phyloP scores from a whole-genome alignment of 2,113 vertebrate genomes.

The Noctilio leporinus region DNA sequence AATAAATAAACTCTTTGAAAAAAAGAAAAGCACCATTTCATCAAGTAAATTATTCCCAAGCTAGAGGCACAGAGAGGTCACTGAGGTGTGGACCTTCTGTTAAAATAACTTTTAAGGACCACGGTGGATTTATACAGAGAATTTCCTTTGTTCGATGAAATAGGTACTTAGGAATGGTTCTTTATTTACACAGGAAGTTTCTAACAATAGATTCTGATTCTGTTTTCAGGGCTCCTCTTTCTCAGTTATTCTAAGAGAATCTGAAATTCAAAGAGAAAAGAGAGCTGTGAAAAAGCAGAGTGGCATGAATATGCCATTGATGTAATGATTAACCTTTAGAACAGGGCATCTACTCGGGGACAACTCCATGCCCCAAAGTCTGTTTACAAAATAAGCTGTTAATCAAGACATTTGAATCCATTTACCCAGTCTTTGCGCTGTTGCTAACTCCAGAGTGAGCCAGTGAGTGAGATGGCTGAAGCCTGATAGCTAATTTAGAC shows the following conservation, averaged over 20 bases:
- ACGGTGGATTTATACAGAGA: constrained; percentile 38
- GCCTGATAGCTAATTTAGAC: constrained; percentile 67
- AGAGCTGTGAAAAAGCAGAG: background rate
- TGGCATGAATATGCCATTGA: constrained; percentile 43
- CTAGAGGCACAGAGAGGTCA: background rate
- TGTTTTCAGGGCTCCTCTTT: constrained; percentile 25
- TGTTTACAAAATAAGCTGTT: constrained; percentile 51
- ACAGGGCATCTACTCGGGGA: background rate
- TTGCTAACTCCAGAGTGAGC: background rate
- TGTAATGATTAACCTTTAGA: constrained; percentile 35
- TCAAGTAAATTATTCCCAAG: background rate
- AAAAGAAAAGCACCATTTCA: background rate
- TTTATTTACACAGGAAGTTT: constrained; percentile 53
- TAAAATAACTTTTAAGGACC: constrained; percentile 63
- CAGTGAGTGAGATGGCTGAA: constrained; percentile 17
- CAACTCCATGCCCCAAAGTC: background rate
- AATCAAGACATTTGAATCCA: constrained; percentile 31
- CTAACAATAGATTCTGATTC: constrained; percentile 69
- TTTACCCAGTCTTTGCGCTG: constrained; percentile 35
- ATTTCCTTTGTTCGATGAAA: constrained; percentile 63
- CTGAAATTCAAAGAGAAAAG: constrained; percentile 24
- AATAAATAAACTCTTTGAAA: too few species aligned
- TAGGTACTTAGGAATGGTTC: background rate
- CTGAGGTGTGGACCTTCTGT: background rate
- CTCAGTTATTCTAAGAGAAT: constrained; percentile 51